phyloP scores from a whole-genome alignment of 2,888 invertebrate genomes.

The Pegoplata infirma region DNA sequence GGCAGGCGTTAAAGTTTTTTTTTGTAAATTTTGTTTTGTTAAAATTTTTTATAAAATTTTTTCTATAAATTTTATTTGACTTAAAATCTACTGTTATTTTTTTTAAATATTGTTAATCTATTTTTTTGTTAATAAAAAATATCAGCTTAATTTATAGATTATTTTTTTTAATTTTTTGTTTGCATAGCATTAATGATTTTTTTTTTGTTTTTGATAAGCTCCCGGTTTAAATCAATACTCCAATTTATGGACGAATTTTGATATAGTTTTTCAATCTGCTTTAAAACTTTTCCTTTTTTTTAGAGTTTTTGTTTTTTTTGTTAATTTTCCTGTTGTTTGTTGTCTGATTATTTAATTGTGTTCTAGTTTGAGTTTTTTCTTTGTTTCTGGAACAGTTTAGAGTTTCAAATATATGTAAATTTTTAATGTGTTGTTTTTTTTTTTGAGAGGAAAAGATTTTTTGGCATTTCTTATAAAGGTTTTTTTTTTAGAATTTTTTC shows the following conservation, averaged over 20 bases:
- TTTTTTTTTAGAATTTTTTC: constrained; percentile 18
- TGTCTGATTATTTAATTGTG: constrained; percentile 23
- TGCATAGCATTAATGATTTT: constrained; percentile 20
- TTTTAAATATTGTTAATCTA: constrained; percentile 33
- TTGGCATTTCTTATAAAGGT: constrained; percentile 57
- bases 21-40: not conserved
- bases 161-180: constrained; percentile 3
- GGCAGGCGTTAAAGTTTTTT: constrained; percentile 51
- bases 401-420: constrained; percentile 23
- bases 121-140: constrained; percentile 36
- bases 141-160: constrained; percentile 29
- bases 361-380: not conserved
- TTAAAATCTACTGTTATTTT: constrained; percentile 32
- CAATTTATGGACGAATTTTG: constrained; percentile 78
- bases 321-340: constrained; percentile 18
- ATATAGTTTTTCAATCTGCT: constrained; percentile 74
- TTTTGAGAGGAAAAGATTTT: constrained; percentile 64
- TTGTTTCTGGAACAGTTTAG: not conserved
- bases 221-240: constrained; percentile 70
- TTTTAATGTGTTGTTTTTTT: constrained; percentile 31
- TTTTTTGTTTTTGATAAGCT: constrained; percentile 26
- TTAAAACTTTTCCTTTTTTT: constrained; percentile 69
- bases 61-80: constrained; percentile 20
- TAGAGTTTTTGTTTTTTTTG: constrained; percentile 32
- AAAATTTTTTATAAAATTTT: constrained; percentile 20